Conservation (phyloP, 2,797 vertebrate species). For the Erithacus rubecula region DNA sequence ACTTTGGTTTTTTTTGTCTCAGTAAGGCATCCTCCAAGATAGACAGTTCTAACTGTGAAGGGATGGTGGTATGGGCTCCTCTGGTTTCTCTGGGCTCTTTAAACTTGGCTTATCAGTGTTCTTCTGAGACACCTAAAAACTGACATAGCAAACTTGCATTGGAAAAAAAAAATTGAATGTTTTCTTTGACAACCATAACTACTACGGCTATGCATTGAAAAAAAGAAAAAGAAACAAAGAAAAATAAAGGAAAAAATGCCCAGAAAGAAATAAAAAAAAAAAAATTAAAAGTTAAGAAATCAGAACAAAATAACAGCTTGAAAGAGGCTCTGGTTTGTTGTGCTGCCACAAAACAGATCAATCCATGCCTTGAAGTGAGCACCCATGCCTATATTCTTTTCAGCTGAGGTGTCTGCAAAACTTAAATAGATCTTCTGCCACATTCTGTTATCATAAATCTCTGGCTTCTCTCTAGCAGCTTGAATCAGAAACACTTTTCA, state of each 20-base stretch:
- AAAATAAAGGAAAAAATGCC: rapidly evolving
- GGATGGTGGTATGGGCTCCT: background rate
- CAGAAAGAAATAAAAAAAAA: background rate
- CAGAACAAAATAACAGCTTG: slow-evolving; percentile 34
- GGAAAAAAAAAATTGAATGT: background rate
- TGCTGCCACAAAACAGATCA: slow-evolving; percentile 25
- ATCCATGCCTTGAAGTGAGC: slow-evolving; percentile 53
- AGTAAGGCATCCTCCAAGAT: background rate
- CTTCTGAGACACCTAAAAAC: background rate
- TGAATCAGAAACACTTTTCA: slow-evolving; percentile 13
- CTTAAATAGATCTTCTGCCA: slow-evolving; percentile 15
- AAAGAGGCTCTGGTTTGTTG: slow-evolving; percentile 14
- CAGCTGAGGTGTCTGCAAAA: slow-evolving; percentile 16
- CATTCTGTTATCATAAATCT: background rate
- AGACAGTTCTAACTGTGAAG: background rate
- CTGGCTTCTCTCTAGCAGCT: background rate
- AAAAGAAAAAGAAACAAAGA: rapidly evolving
- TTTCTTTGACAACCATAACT: background rate
- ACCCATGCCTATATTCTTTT: slow-evolving; percentile 9
- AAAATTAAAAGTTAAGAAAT: background rate
- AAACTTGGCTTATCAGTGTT: background rate
- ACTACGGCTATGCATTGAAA: background rate
- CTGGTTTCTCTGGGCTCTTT: background rate
- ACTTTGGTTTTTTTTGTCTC: background rate
- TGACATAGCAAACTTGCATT: background rate